Evolutionary conservation across 2,797 vertebrate species (phyloP), one percentile per base, ranked within the genome.

Genomic region (Epinephelus awoara): DNA sequence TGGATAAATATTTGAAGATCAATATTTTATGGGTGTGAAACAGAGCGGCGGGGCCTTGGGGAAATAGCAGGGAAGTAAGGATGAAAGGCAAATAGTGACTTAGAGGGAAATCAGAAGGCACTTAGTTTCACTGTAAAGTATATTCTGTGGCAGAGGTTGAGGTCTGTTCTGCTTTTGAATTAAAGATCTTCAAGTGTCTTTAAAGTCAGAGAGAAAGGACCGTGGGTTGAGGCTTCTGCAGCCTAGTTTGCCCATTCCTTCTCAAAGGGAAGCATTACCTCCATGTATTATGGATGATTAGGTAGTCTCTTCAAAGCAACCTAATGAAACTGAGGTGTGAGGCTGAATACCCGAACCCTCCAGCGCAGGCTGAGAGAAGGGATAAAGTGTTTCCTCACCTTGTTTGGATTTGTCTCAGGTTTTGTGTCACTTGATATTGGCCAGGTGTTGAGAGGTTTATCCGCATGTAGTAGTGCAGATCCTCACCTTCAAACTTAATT

Each of bases 1-100:
- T 47, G 72, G 77, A 85, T 90, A 89, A 93, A 92, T 91, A 91
- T 90, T 90, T 90, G 65, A 89, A 78, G 68, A 88, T 91, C 77
- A 85, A 90, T 90, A 86, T 82, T 88, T 86, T 59, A 88, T 80
- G 66, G 38, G 47, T 68, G 73, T 49, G 70, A 80, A 79, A 84
- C 46, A 46, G 46, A 73, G 72, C n/a, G 4, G n/a, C 6, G 17
- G 52, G 55, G 19, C 74, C 55, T 29, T n/a, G 25, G 78, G 84
- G 77, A 79, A 57, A 56, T 51, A 9, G 63, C 0, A 0, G 14
- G 77, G 64, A 63, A 68, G 52, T 66, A 17, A 6, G 13, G 65
- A 80, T 72, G 57, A 85, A 86, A 78, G 74, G 72, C 46, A 88
- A 87, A 86, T 57, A 79, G 50, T 58, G 76, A 84, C 58, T 84